Percentiles rank a stretch among this genome's conserved stretches.
These are phyloP conservation scores for Saccopteryx leptura DNA, from an alignment of 2,113 vertebrate genomes.

Conservation along the genomic window DNA sequence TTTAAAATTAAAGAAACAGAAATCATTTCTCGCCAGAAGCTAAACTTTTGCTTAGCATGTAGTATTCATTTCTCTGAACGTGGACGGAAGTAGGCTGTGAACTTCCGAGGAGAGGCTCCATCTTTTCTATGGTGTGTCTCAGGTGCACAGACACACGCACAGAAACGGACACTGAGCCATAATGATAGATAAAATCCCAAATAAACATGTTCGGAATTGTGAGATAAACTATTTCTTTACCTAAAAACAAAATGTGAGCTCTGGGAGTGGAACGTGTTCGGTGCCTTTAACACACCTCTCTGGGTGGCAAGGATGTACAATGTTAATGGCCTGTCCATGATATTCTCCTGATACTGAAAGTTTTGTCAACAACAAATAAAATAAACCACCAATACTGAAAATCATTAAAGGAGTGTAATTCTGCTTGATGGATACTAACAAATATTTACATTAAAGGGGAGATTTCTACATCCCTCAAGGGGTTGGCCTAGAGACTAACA, in stretches of 20 bases:
- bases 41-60: background rate
- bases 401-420: conserved; percentile 66
- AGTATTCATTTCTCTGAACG: background rate
- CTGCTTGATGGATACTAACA: conserved; percentile 83
- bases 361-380: conserved; percentile 56
- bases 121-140: background rate
- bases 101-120: background rate
- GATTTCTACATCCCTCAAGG: conserved; percentile 81
- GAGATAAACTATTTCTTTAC: background rate
- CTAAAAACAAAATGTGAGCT: background rate
- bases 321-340: background rate
- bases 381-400: conserved; percentile 46
- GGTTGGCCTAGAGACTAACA: conserved; percentile 86
- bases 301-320: background rate
- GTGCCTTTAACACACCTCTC: background rate
- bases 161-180: background rate
- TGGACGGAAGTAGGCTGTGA: background rate
- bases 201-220: background rate
- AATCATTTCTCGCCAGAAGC: background rate
- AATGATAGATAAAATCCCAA: background rate
- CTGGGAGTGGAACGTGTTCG: background rate
- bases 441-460: conserved; percentile 85
- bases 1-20: conserved; percentile 50
- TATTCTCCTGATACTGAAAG: background rate
- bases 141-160: background rate